Conservation (phyloP, 2,797 vertebrate genomes). For the Enoplosus armatus region DNA sequence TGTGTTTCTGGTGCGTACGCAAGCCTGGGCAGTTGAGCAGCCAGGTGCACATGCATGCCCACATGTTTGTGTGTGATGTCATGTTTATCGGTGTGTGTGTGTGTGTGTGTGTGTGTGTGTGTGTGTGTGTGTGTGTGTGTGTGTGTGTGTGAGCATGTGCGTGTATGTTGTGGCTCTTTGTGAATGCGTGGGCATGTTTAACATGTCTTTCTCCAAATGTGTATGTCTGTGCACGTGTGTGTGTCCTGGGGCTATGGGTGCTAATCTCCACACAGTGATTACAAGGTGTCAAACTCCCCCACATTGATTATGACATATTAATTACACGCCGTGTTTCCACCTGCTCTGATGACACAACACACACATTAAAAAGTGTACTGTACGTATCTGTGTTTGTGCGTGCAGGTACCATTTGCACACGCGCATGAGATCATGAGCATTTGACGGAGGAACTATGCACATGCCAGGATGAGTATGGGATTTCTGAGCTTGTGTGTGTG, state of each 20-base stretch:
- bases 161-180: slow-evolving; percentile 41
- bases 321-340: slow-evolving; percentile 97
- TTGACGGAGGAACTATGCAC: not conserved
- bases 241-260: slow-evolving; percentile 92
- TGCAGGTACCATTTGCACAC: accelerated
- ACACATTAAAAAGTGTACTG: slow-evolving; percentile 40
- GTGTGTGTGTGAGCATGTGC: slow-evolving; percentile 13
- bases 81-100: slow-evolving; percentile 11
- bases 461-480: not conserved
- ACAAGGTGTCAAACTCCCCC: slow-evolving; percentile 95
- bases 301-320: slow-evolving; percentile 99
- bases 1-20: slow-evolving; percentile 57
- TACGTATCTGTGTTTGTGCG: slow-evolving; percentile 15
- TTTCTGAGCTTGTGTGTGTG: slow-evolving; percentile 1
- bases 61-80: not conserved
- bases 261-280: slow-evolving; percentile 99
- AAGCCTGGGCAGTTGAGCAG: slow-evolving; percentile 51
- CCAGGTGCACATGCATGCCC: slow-evolving; percentile 39
- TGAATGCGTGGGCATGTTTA: slow-evolving; percentile 25
- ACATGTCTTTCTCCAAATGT: slow-evolving; percentile 30
- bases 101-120: slow-evolving; percentile 17
- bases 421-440: not conserved
- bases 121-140: slow-evolving; percentile 36
- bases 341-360: slow-evolving; percentile 88
- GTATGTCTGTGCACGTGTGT: slow-evolving; percentile 52